Conservation (phyloP, 2,888 invertebrate genomes). For the Diplolepis rosae region DNA sequence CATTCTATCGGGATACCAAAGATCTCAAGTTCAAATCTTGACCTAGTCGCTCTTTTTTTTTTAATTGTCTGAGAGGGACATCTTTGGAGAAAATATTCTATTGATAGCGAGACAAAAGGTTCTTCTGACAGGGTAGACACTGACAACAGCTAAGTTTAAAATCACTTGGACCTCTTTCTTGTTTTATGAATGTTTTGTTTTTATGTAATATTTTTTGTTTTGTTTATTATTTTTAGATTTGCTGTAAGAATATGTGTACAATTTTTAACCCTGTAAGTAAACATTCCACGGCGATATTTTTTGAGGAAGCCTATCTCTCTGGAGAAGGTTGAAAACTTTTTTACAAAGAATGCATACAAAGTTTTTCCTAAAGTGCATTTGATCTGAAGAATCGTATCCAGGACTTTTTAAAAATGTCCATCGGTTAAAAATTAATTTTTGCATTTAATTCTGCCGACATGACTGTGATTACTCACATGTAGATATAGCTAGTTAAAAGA, state of each 20-base stretch:
- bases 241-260: background rate
- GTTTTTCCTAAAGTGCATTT: background rate
- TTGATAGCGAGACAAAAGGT: too few species aligned
- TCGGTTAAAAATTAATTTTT: background rate
- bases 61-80: too few species aligned
- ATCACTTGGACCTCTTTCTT: background rate
- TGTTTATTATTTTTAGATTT: background rate
- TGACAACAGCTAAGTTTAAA: too few species aligned
- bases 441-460: background rate
- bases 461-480: slow-evolving; percentile 7
- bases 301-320: background rate
- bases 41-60: too few species aligned
- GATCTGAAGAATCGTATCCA: background rate
- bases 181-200: background rate
- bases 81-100: too few species aligned
- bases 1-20: too few species aligned
- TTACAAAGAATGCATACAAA: background rate
- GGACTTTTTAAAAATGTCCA: background rate
- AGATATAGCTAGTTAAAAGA: background rate
- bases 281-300: slow-evolving; percentile 10
- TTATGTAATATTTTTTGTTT: background rate
- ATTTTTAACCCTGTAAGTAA: background rate
- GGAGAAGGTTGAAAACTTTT: background rate
- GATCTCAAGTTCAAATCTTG: too few species aligned
- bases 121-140: too few species aligned